Evolutionary conservation across 37 sponge, comb jelly and placozoan species (phyloP).

Genomic region (Halisarca cf. caerulea): DNA sequence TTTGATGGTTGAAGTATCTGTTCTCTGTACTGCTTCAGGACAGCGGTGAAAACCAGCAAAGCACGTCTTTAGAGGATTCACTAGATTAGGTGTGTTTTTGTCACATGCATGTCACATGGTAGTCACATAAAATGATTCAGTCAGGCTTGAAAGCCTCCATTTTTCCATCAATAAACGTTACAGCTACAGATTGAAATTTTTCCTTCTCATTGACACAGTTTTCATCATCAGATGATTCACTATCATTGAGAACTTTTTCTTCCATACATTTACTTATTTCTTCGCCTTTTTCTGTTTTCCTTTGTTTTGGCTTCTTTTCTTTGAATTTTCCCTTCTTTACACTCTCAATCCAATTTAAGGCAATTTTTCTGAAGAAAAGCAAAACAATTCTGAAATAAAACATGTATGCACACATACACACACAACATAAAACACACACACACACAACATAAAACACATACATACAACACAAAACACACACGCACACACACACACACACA

Average conservation of each 20-base stretch:
- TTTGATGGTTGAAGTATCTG: too few relatives aligned
- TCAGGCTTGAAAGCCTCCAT: not conserved
- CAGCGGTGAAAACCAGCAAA: too few relatives aligned
- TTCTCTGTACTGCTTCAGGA: too few relatives aligned
- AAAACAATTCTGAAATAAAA: not conserved
- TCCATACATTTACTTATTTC: too few relatives aligned
- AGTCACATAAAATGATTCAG: not conserved
- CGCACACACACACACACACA: conserved; percentile 13
- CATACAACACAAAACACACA: not conserved
- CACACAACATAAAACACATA: not conserved
- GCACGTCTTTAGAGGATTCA: too few relatives aligned
- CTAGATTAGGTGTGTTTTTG: too few relatives aligned
- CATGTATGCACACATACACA: not conserved
- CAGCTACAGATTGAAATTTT: not conserved
- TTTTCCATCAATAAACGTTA: conserved; percentile 15
- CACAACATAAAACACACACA: not conserved
- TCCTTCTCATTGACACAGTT: not conserved
- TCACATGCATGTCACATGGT: not conserved
- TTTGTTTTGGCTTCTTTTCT: not conserved
- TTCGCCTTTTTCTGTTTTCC: not conserved
- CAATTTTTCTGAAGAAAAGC: not conserved
- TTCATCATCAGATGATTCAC: not conserved
- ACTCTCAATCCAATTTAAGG: not conserved
- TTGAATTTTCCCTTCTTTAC: not conserved
- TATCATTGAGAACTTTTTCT: not conserved